Conservation (phyloP, 1,140 invertebrate species). For the Papilio polyxenes region DNA sequence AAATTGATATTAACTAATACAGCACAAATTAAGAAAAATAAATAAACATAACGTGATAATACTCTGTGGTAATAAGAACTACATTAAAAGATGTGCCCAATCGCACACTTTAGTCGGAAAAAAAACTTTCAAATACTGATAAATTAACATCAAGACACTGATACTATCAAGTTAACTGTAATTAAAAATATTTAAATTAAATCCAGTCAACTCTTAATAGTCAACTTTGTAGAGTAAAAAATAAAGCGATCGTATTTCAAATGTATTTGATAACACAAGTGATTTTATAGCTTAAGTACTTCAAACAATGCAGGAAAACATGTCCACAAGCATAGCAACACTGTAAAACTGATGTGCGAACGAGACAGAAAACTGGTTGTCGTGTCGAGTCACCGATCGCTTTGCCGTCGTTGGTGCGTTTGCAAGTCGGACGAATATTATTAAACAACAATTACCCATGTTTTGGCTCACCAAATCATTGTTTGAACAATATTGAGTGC, state of each 20-base stretch:
- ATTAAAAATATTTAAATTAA: background rate
- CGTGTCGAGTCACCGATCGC: conserved; percentile 62
- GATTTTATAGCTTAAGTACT: no score
- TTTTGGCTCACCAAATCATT: conserved; percentile 49
- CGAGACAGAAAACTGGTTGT: conserved; percentile 64
- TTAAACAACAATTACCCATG: conserved; percentile 59
- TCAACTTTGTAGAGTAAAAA: background rate
- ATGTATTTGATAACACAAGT: no score
- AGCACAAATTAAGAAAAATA: no score
- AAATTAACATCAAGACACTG: background rate
- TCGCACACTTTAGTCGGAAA: background rate
- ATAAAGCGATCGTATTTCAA: conserved; percentile 17
- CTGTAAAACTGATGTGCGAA: conserved; percentile 52
- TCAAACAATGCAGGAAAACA: background rate
- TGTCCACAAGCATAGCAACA: conserved; percentile 53
- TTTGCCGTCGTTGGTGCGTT: conserved; percentile 56
- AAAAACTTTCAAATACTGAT: background rate
- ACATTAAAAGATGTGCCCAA: no score
- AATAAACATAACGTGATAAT: no score
- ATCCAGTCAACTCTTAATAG: background rate
- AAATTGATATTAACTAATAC: background rate
- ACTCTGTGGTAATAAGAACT: no score
- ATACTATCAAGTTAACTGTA: background rate
- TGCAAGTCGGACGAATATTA: conserved; percentile 56
- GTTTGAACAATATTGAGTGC: conserved; percentile 48